Percentiles rank a stretch among this genome's conserved stretches.
Conservation (phyloP, 2,888 invertebrate species). For the Archips xylosteana region DNA sequence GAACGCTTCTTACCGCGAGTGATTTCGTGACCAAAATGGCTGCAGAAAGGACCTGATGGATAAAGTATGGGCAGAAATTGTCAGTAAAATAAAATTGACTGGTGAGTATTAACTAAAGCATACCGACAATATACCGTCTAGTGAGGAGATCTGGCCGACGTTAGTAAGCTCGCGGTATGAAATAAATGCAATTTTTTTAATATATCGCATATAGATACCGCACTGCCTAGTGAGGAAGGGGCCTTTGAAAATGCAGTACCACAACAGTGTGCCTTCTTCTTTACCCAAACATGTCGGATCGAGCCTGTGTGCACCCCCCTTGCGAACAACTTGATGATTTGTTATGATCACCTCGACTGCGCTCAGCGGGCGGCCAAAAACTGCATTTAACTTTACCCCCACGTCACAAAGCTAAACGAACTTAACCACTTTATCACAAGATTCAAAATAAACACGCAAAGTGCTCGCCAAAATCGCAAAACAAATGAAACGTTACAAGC, state of each 20-base stretch:
- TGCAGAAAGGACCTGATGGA: no score
- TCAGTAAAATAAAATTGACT: no score
- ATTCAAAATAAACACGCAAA: constrained; percentile 49
- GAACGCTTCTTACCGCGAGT: no score
- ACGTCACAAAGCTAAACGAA: constrained; percentile 54
- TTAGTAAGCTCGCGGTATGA: no score
- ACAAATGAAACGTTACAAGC: constrained; percentile 78
- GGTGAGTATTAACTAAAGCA: no score
- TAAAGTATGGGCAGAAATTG: no score
- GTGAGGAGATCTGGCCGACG: no score
- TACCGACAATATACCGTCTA: no score
- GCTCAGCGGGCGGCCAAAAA: constrained; percentile 77
- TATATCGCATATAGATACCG: no score
- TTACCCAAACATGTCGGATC: constrained; percentile 8
- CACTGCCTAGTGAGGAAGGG: no score
- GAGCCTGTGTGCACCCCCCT: constrained; percentile 45
- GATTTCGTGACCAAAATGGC: no score
- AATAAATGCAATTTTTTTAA: no score
- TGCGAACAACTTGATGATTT: constrained; percentile 72
- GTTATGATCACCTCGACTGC: constrained; percentile 77
- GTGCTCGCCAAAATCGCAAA: constrained; percentile 66
- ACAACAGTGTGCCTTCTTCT: neutral
- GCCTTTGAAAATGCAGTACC: neutral
- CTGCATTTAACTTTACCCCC: constrained; percentile 64
- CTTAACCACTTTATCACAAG: constrained; percentile 50